Conservation (phyloP, 2,797 vertebrate genomes). For the Dromococcyx pavoninus region DNA sequence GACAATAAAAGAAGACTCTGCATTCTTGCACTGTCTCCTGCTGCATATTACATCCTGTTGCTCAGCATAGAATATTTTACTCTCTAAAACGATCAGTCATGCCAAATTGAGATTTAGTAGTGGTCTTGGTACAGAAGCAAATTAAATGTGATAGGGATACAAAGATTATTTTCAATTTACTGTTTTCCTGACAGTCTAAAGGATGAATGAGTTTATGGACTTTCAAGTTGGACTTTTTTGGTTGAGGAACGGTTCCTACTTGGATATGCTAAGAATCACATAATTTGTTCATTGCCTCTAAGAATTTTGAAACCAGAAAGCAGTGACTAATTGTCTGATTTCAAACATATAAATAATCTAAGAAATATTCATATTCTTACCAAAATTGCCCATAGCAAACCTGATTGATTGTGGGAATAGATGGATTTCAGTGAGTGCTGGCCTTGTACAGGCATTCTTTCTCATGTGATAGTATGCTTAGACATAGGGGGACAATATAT, state of each 20-base stretch:
- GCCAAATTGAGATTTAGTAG: not conserved
- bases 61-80: not conserved
- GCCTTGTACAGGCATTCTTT: not conserved
- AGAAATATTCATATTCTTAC: not conserved
- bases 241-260: not conserved
- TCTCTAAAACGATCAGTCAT: not conserved
- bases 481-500: not conserved
- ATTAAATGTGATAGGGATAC: not conserved
- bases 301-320: not conserved
- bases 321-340: not conserved
- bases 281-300: not conserved
- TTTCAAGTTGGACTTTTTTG: not conserved
- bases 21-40: not conserved
- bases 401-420: not conserved
- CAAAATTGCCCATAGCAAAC: not conserved
- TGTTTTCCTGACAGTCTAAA: not conserved
- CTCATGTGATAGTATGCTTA: not conserved
- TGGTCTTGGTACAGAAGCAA: not conserved
- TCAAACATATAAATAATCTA: not conserved
- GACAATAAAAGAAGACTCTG: not conserved
- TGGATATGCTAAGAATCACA: not conserved
- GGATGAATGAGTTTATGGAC: not conserved
- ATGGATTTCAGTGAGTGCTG: not conserved
- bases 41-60: not conserved
- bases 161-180: not conserved